Evolutionary conservation across 2,888 invertebrate genomes (phyloP).

Genomic region (Frankliniella fusca): DNA sequence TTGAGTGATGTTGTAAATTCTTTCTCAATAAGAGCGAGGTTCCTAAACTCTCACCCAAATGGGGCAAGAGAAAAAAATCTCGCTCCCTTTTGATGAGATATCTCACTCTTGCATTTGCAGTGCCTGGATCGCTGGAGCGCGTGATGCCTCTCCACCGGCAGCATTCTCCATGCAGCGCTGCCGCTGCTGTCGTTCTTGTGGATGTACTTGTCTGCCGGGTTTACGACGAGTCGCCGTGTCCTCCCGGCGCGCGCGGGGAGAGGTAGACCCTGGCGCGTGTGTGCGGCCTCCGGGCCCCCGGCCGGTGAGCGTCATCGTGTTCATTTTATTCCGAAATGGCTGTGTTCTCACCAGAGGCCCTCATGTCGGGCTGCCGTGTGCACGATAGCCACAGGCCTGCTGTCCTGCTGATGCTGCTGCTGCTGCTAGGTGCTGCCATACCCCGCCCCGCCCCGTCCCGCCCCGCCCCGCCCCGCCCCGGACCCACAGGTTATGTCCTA

Average conservation of each 20-base stretch:
- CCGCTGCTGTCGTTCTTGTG: neutral
- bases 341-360: conserved; percentile 15
- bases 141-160: too few relatives aligned
- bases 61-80: too few relatives aligned
- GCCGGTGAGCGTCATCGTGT: neutral
- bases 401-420: neutral
- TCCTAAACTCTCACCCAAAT: too few relatives aligned
- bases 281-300: neutral
- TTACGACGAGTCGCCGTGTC: neutral
- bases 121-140: too few relatives aligned
- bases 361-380: neutral
- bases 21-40: too few relatives aligned
- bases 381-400: neutral
- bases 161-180: too few relatives aligned
- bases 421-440: neutral
- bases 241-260: neutral
- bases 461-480: too few relatives aligned
- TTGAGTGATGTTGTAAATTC: too few relatives aligned
- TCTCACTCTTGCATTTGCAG: too few relatives aligned
- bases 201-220: neutral
- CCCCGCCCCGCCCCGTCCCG: too few relatives aligned
- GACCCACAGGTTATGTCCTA: conserved; percentile 9
- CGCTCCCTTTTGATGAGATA: too few relatives aligned
- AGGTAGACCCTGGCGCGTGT: neutral
- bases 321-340: neutral